Conservation (phyloP, 2,888 invertebrate genomes). For the Synanthedon myopaeformis region DNA sequence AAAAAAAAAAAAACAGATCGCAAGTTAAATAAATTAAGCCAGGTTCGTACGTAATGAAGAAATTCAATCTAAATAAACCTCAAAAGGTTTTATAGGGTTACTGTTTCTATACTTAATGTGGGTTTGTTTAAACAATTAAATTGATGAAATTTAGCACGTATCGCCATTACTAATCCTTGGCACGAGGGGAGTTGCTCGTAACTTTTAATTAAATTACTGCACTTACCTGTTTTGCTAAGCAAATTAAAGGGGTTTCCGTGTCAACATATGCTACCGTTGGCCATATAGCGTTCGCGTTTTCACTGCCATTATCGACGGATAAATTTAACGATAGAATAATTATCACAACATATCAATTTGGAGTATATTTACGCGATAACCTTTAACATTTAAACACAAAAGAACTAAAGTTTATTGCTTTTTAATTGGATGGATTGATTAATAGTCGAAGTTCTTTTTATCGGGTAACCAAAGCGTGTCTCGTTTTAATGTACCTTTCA, state of each 20-base stretch:
- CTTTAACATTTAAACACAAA: too few species aligned
- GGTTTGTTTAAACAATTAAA: background rate
- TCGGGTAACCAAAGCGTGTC: slow-evolving; percentile 1
- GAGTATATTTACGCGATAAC: too few species aligned
- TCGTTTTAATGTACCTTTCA: too few species aligned
- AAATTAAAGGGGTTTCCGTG: slow-evolving; percentile 25
- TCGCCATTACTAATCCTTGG: background rate
- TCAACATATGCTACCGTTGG: slow-evolving; percentile 4
- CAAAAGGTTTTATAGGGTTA: too few species aligned
- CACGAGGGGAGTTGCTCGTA: slow-evolving; percentile 7
- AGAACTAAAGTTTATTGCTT: too few species aligned
- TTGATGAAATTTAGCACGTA: background rate
- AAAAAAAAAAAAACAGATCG: too few species aligned
- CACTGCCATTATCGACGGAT: background rate
- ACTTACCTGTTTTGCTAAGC: slow-evolving; percentile 22
- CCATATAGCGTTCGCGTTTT: background rate
- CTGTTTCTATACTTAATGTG: background rate
- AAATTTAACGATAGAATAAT: background rate
- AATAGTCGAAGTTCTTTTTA: background rate
- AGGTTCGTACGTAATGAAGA: too few species aligned
- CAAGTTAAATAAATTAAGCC: too few species aligned
- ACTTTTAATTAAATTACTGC: slow-evolving; percentile 24
- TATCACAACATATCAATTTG: too few species aligned
- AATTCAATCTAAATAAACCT: too few species aligned
- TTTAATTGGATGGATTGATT: too few species aligned